These are phyloP conservation scores for Rhinolophus sinicus DNA, from an alignment of 2,113 vertebrate genomes.

Conservation along the genomic window DNA sequence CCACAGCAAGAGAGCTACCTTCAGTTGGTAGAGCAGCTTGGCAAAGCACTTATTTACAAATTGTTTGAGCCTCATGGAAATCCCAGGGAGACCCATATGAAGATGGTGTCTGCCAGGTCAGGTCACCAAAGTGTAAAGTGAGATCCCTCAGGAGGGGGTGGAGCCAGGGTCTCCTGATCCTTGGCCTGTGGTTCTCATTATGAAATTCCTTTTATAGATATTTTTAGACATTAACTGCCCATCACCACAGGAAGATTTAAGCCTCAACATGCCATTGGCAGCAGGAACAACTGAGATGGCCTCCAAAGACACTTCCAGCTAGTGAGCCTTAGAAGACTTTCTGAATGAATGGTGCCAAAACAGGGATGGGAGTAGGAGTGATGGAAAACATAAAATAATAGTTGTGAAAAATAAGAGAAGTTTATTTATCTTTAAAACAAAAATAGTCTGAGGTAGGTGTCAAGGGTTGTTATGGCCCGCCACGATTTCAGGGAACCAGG, in stretches of 20 bases:
- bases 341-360: conserved; percentile 3
- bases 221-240: neutral
- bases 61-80: neutral
- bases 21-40: neutral
- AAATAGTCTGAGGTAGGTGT: neutral
- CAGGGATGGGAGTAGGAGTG: neutral
- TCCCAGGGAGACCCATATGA: neutral
- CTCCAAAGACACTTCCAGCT: neutral
- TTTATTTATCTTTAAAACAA: neutral
- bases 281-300: neutral
- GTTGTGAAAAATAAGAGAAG: neutral
- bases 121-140: neutral
- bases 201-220: neutral
- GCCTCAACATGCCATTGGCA: neutral
- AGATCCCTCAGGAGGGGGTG: neutral
- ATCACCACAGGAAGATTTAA: neutral
- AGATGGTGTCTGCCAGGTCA: neutral
- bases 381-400: conserved; percentile 6
- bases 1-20: neutral
- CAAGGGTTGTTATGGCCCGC: neutral
- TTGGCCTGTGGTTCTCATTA: neutral
- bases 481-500: neutral
- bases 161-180: neutral
- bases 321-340: neutral
- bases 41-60: neutral